Evolutionary conservation across 2,888 invertebrate species (phyloP), one percentile per base, ranked within the genome.

Genomic region (Hypomecis punctinalis): DNA sequence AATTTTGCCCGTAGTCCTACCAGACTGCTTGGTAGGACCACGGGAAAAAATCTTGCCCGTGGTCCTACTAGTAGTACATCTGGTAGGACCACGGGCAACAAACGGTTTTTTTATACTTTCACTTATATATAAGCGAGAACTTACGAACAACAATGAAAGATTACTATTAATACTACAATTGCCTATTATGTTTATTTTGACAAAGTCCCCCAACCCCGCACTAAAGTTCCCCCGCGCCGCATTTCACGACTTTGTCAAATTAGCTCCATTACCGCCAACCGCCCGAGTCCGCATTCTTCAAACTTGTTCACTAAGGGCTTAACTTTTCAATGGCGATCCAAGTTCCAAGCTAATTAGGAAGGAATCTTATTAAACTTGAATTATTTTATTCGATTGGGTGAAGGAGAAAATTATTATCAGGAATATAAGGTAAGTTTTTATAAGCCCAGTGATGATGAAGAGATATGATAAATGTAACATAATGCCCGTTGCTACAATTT

Each of bases 171-270:
- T 48, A 13, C 13, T 5, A 10, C 36, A 39, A 23, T 33, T 8
- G n/a, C 10, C 37, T 9, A 10, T 40, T 5, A 23, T 13, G 2
- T 47, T 56, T 40, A 52, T 40, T 52, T 45, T 9, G 51, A 23
- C 55, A 54, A 51, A 51, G 60, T 52, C 51, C 46, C 9, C 36
- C 11, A 37, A 5, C 36, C 8, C 9, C 37, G 63, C 65, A 9
- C n/a, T 6, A 33, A 53, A 67, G 59, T 68, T 62, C 52, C 45
- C 33, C 49, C 56, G 54, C 49, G 42, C 43, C 42, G 39, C 39
- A 49, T 60, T 67, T 75, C 79, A 84, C 82, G 86, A 87, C 88
- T 88, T 83, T 84, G 79, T 82, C 85, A 88, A 90, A 90, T 90
- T 84, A 87, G 86, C 85, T 86, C 86, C 86, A 88, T 89, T 89